Evolutionary conservation across 2,797 vertebrate species (phyloP), one percentile per base, ranked within the genome.

Genomic region (Hipposideros larvatus): DNA sequence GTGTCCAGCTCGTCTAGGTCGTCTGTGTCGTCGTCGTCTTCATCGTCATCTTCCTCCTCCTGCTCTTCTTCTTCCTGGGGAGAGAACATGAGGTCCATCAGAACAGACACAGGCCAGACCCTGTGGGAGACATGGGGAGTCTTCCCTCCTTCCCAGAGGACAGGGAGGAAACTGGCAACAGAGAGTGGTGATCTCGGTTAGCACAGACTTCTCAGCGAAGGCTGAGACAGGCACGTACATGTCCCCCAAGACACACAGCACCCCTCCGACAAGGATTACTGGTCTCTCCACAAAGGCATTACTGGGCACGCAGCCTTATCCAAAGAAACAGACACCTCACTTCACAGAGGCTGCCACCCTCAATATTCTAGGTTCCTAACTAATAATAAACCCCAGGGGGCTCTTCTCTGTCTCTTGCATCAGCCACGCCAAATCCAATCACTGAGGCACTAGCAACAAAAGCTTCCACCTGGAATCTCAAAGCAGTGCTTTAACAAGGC

Each of bases 21-120:
- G 95, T 99, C 99, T 8, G 99, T 99, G 18, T 99, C 99, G 0
- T 99, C 99, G 0, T 99, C 99, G 87, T 99, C 99, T 43, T 99
- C 99, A 13, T 99, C 99, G 0, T 99, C 99, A 0, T 99, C 99
- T 3, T 99, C 99, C 3, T 99, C 99, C 75, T 99, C 99, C 96
- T 99, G 99, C 94, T 99, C 99, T 13, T 99, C 99, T 82, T 99
- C 99, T 98, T 99, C 98, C 98, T 98, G 83, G 48, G 94, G 82
- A 97, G 63, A 97, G 0, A 97, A 57, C 79, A 97, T 70, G 53
- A 79, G 0, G 83, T 57, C 48, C 95, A 71, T 98, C 71, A 98
- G 88, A 88, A 86, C 70, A 88, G 19, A 21, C 48, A 71, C 68
- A 95, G 51, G n/a, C 43, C 79, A 46, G 59, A 79, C 61, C 31